Percentiles rank a stretch among this genome's conserved stretches.
Evolutionary conservation across 2,797 vertebrate genomes (phyloP).

Genomic region (Etheostoma nigrum): DNA sequence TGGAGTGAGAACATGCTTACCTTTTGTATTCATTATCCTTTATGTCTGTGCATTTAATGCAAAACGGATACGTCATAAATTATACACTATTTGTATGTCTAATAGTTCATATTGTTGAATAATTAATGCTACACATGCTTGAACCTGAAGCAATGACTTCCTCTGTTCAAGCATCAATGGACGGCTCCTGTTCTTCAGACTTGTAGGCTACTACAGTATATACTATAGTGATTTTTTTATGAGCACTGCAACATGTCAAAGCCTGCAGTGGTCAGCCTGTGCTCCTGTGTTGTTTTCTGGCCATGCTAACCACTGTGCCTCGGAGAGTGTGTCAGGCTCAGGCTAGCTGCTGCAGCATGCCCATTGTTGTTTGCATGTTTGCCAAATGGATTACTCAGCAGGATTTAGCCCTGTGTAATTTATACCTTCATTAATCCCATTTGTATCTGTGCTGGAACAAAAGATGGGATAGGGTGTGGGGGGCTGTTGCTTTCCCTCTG

Average conservation of each 20-base stretch:
- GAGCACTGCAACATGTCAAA: slow-evolving; percentile 24
- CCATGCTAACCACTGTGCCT: slow-evolving; percentile 45
- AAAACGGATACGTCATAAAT: slow-evolving; percentile 18
- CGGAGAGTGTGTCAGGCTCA: slow-evolving; percentile 46
- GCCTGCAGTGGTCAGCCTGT: slow-evolving; percentile 43
- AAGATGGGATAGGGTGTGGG: slow-evolving; percentile 65
- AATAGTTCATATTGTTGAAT: slow-evolving; percentile 25
- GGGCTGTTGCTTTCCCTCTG: slow-evolving; percentile 38
- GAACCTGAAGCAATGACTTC: slow-evolving; percentile 39
- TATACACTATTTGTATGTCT: neutral
- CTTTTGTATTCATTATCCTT: neutral
- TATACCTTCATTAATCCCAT: slow-evolving; percentile 84
- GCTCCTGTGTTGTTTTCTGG: slow-evolving; percentile 26
- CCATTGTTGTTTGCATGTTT: slow-evolving; percentile 79
- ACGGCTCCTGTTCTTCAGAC: slow-evolving; percentile 28
- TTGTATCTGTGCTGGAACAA: slow-evolving; percentile 82
- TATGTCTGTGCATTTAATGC: neutral
- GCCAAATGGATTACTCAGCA: slow-evolving; percentile 83
- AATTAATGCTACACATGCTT: slow-evolving; percentile 33
- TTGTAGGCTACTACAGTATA: neutral
- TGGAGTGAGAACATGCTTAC: slow-evolving; percentile 28
- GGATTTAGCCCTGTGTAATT: slow-evolving; percentile 83
- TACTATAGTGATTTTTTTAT: neutral
- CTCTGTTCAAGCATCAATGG: slow-evolving; percentile 39
- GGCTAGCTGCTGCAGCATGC: slow-evolving; percentile 59